These are phyloP conservation scores for Sitophilus oryzae DNA, from an alignment of 1,140 invertebrate genomes.

Conservation along the genomic window DNA sequence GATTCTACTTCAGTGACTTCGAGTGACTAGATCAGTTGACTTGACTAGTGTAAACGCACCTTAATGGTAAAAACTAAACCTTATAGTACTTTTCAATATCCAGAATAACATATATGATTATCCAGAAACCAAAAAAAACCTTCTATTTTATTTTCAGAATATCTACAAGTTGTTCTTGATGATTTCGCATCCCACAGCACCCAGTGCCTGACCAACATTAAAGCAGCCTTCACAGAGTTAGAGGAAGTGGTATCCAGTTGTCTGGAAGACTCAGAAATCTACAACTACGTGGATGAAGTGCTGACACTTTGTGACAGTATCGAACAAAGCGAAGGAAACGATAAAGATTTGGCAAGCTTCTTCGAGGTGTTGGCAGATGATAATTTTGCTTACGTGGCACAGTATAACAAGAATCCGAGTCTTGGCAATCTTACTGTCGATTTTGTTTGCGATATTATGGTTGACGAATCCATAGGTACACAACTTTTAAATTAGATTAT, in stretches of 20 bases:
- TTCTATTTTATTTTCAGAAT: no score
- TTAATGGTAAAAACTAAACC: no score
- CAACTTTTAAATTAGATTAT: no score
- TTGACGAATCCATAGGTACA: slow-evolving; percentile 51
- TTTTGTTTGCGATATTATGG: slow-evolving; percentile 67
- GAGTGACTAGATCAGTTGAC: no score
- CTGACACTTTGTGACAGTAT: slow-evolving; percentile 8
- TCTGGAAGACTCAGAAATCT: slow-evolving; percentile 12
- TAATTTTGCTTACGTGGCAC: slow-evolving; percentile 72
- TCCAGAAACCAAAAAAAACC: no score
- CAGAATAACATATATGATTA: no score
- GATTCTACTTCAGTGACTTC: no score
- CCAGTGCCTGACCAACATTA: slow-evolving; percentile 5
- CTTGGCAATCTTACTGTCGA: slow-evolving; percentile 71
- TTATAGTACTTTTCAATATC: no score
- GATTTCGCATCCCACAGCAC: slow-evolving; percentile 5
- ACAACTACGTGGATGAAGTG: not conserved
- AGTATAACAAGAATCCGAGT: slow-evolving; percentile 90
- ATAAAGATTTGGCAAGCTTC: slow-evolving; percentile 70
- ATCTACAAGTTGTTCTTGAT: slow-evolving; percentile 11
- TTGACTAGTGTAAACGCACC: no score
- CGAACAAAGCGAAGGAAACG: slow-evolving; percentile 47
- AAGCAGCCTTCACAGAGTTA: slow-evolving; percentile 8
- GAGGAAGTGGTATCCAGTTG: slow-evolving; percentile 9
- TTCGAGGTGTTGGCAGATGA: slow-evolving; percentile 36